Base-by-base conservation (phyloP, 2,888 invertebrate species). In the Urechis unicinctus region DNA sequence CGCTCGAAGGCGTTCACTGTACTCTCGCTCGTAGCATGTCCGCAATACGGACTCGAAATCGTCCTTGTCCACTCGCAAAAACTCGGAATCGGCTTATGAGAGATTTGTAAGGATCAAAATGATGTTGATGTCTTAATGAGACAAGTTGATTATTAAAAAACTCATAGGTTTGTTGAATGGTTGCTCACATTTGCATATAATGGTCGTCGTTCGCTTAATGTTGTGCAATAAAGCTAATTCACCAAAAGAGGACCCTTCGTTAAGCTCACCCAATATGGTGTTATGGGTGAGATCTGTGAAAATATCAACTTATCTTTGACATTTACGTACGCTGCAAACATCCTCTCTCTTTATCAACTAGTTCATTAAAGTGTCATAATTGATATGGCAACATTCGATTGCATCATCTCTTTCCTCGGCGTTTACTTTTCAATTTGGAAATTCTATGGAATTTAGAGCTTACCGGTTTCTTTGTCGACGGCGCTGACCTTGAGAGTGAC, bases 161-260 rank as follows among this genome's bases (percentile, higher is more conserved):
- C n/a, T n/a, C n/a, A n/a, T n/a, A n/a, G 4, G 17, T 5, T 30
- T n/a, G 5, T 13, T n/a, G 6, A 22, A n/a, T 50, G 25, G 44
- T 25, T 22, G 25, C 51, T 22, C 61, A 68, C 69, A 66, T 65
- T 62, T 65, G 45, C 68, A 66, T 17, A 67, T 57, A 4, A 67
- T 66, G 0, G 70, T 66, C 25, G 63, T 66, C 17, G 64, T 67
- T 36, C 70, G 55, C 17, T 51, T 57, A 53, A 66, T 65, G 53
- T 68, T 62, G 31, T 68, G 61, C 4, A 69, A 58, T 29, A 70
- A 56, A 17, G 69, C 68, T 13, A 70, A 60, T 52, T 70, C 70
- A 17, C 70, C 70, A 57, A 70, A 70, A 5, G 66, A 65, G 17
- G 64, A 60, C 2, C 70, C 68, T 21, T 61, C 61, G 25, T 42